Percentiles rank a stretch among this genome's conserved stretches.
These are phyloP conservation scores for Pachyuromys duprasi DNA, from an alignment of 2,797 vertebrate species.

Conservation along the genomic window DNA sequence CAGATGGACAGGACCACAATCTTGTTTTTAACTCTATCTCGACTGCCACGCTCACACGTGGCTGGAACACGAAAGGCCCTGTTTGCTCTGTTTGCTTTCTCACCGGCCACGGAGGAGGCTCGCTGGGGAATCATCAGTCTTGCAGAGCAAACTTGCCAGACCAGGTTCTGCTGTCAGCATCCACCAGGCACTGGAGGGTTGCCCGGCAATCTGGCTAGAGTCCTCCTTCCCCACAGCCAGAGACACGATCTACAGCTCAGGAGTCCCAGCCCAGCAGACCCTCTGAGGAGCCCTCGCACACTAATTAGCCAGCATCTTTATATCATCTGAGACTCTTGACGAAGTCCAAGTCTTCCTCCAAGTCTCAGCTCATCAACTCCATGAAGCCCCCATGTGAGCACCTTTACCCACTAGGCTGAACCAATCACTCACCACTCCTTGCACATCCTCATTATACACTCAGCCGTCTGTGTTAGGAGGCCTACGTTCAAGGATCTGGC, in stretches of 20 bases:
- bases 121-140: too few relatives aligned
- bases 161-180: neutral
- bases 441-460: neutral
- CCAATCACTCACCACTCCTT: neutral
- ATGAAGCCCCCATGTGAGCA: neutral
- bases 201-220: neutral
- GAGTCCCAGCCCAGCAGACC: neutral
- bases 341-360: neutral
- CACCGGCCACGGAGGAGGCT: neutral
- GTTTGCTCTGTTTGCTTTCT: neutral
- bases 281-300: neutral
- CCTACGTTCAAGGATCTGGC: neutral
- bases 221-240: neutral
- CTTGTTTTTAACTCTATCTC: conserved; percentile 57
- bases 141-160: neutral
- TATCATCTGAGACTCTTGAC: neutral
- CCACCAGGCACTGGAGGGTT: neutral
- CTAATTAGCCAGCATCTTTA: neutral
- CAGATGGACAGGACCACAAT: conserved; percentile 47
- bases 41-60: neutral
- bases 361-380: neutral
- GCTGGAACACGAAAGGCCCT: neutral
- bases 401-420: neutral
- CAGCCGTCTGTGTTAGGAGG: neutral
- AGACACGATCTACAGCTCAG: neutral